Evolutionary conservation across 2,888 invertebrate species (phyloP).

Genomic region (Scotopteryx bipunctaria): DNA sequence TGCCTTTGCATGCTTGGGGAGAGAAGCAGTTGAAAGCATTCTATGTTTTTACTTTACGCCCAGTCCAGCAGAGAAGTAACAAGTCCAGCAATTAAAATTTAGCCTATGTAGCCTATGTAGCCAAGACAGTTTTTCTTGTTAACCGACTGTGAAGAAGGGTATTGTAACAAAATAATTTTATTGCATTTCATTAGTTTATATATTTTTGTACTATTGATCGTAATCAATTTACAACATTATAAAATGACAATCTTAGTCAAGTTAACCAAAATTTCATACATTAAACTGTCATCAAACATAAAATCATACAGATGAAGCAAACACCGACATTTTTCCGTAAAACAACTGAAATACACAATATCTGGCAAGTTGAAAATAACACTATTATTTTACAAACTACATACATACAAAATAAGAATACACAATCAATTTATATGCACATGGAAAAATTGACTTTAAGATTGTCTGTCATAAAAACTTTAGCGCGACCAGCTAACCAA

Average conservation of each 20-base stretch:
- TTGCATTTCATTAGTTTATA: conserved; percentile 13
- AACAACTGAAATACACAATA: conserved; percentile 21
- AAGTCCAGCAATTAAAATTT: no score
- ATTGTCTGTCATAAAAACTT: no score
- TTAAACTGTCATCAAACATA: conserved; percentile 13
- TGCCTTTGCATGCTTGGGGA: no score
- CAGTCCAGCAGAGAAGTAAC: no score
- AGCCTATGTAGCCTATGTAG: no score
- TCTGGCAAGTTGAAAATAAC: conserved; percentile 18
- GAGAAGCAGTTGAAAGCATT: no score
- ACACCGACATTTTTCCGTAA: conserved; percentile 11
- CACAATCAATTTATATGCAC: conserved; percentile 9
- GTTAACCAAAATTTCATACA: conserved; percentile 11
- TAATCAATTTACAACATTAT: conserved; percentile 29
- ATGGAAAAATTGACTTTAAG: no score
- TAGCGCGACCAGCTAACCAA: no score
- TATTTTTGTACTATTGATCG: conserved; percentile 31
- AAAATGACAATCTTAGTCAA: conserved; percentile 16
- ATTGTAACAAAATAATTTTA: not conserved
- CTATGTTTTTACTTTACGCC: no score
- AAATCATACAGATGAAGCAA: conserved; percentile 16
- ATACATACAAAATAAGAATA: conserved; percentile 2
- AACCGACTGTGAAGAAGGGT: no score
- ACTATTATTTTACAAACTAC: not conserved
- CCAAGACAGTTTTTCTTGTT: no score